Evolutionary conservation across 2,888 invertebrate genomes (phyloP).

Genomic region (Heliconius ethilla): DNA sequence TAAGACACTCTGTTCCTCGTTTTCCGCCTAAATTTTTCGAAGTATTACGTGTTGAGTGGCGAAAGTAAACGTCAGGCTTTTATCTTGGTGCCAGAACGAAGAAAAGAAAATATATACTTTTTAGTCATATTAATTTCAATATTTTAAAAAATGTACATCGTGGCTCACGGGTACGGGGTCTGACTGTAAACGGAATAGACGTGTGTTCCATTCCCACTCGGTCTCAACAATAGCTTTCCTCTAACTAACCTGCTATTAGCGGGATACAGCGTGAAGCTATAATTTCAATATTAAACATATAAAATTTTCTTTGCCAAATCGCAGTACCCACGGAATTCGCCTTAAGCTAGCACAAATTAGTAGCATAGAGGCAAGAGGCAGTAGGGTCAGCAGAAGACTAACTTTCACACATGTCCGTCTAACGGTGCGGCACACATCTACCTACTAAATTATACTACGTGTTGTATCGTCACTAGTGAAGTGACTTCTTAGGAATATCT

Average conservation of each 20-base stretch:
- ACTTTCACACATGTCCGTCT: slow-evolving; percentile 53
- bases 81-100: too few relatives aligned
- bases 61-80: too few relatives aligned
- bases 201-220: not conserved
- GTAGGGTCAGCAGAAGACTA: slow-evolving; percentile 32
- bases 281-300: not conserved
- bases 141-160: not conserved
- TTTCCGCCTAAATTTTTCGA: too few relatives aligned
- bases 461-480: slow-evolving; percentile 18
- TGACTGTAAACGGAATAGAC: not conserved
- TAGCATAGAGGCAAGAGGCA: not conserved
- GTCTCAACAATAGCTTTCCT: not conserved
- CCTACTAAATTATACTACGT: slow-evolving; percentile 44
- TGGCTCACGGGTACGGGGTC: not conserved
- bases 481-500: not conserved
- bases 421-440: slow-evolving; percentile 55
- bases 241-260: not conserved
- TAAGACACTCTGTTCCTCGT: too few relatives aligned
- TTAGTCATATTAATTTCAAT: too few relatives aligned
- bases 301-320: not conserved
- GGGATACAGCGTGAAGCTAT: not conserved
- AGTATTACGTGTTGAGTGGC: too few relatives aligned
- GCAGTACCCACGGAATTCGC: not conserved
- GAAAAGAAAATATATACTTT: too few relatives aligned
- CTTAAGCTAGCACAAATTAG: not conserved